Percentiles rank a stretch among this genome's conserved stretches.
Evolutionary conservation across 2,113 vertebrate genomes (phyloP).

Genomic region (Tupaia chinensis): DNA sequence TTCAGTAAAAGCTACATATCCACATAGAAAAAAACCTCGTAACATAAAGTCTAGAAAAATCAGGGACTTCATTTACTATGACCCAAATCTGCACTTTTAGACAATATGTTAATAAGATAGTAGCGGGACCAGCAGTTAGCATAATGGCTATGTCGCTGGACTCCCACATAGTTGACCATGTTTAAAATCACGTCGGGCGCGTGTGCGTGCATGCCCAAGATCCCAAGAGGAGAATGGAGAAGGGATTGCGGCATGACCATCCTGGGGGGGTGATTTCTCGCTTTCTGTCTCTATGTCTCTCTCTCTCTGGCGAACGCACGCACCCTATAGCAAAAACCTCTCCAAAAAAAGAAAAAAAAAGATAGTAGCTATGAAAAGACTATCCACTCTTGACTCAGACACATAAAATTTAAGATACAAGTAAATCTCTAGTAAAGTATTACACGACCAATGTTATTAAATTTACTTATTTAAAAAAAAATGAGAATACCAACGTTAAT

Average conservation of each 20-base stretch:
- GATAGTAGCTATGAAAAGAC: neutral
- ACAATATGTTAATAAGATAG: neutral
- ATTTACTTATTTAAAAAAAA: slow-evolving; percentile 44
- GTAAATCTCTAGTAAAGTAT: neutral
- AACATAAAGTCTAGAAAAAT: neutral
- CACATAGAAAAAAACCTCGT: neutral
- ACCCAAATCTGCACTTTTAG: neutral
- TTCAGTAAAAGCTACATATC: neutral
- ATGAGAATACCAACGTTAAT: slow-evolving; percentile 91
- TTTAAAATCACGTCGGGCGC: too few relatives aligned
- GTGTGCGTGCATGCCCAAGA: too few relatives aligned
- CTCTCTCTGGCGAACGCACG: too few relatives aligned
- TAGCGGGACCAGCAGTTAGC: neutral
- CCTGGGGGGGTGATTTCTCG: too few relatives aligned
- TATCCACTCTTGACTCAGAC: neutral
- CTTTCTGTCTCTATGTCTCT: too few relatives aligned
- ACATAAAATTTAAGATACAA: neutral
- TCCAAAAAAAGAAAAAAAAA: neutral
- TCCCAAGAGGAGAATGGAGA: too few relatives aligned
- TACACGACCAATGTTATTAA: neutral
- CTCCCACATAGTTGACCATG: too few relatives aligned
- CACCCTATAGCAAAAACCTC: too few relatives aligned
- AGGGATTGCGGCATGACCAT: too few relatives aligned
- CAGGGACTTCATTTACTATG: neutral
- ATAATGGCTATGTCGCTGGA: too few relatives aligned